Percentiles rank a stretch among this genome's conserved stretches.
Evolutionary conservation across 2,888 invertebrate genomes (phyloP).

Genomic region (Argyresthia albistria): DNA sequence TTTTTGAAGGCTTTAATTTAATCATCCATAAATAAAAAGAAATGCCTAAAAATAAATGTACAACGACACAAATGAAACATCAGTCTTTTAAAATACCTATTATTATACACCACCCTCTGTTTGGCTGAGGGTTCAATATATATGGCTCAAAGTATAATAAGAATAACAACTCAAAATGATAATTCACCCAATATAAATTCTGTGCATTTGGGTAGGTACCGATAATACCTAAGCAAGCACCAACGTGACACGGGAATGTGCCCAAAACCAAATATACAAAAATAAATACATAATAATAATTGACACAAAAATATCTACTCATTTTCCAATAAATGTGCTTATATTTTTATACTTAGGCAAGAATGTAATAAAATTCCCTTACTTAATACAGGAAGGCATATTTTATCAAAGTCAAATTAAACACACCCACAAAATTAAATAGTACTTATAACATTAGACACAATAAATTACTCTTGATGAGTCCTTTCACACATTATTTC

Average conservation of each 20-base stretch:
- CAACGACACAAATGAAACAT: not conserved
- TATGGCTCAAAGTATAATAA: too few relatives aligned
- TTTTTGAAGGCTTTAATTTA: too few relatives aligned
- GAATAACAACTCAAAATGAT: too few relatives aligned
- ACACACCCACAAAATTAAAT: constrained; percentile 4
- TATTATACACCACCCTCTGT: constrained; percentile 8
- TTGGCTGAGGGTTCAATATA: too few relatives aligned
- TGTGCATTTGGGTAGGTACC: too few relatives aligned
- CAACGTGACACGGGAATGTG: too few relatives aligned
- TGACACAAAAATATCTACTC: constrained; percentile 11
- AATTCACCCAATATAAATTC: too few relatives aligned
- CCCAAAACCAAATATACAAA: too few relatives aligned
- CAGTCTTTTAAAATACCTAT: constrained; percentile 4
- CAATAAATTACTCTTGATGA: constrained; percentile 38
- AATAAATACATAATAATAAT: constrained; percentile 5
- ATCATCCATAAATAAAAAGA: too few relatives aligned
- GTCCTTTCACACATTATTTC: constrained; percentile 63
- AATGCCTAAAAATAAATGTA: too few relatives aligned
- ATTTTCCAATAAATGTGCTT: constrained; percentile 5
- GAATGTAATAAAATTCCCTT: constrained; percentile 2
- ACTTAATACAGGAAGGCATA: constrained; percentile 3
- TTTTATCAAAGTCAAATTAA: not conserved
- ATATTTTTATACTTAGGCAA: constrained; percentile 4
- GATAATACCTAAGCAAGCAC: too few relatives aligned
- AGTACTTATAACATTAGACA: not conserved